Conservation (phyloP, 2,888 invertebrate genomes). For the Adelphocoris suturalis region DNA sequence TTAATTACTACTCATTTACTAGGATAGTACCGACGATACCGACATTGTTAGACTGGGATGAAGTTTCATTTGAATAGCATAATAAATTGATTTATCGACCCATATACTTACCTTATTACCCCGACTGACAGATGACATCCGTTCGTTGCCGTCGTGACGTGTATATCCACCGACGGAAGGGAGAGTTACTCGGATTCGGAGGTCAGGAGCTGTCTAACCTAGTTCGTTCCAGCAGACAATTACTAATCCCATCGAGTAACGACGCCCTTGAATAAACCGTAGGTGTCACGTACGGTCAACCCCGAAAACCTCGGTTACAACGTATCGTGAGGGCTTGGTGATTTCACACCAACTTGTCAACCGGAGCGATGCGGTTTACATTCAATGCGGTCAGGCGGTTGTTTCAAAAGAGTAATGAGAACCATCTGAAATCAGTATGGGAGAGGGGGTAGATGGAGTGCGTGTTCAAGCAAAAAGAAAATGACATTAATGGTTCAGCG, state of each 20-base stretch:
- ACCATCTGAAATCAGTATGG: neutral
- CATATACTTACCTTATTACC: too few relatives aligned
- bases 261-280: conserved; percentile 23
- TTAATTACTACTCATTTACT: too few relatives aligned
- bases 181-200: neutral
- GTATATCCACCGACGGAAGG: neutral
- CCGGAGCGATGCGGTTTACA: conserved; percentile 4
- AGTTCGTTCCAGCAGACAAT: conserved; percentile 9
- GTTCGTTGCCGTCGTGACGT: neutral
- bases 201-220: conserved; percentile 24
- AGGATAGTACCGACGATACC: too few relatives aligned
- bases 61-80: too few relatives aligned
- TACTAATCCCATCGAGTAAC: neutral
- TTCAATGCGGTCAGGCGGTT: conserved; percentile 18
- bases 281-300: conserved; percentile 10
- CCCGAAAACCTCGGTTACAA: conserved; percentile 17
- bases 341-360: conserved; percentile 42
- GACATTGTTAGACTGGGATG: too few relatives aligned
- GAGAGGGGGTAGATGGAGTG: neutral
- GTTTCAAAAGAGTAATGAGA: conserved; percentile 32
- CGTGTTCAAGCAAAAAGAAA: neutral
- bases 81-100: too few relatives aligned
- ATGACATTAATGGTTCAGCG: neutral
- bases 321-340: neutral
- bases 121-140: neutral